Evolutionary conservation across 2,888 invertebrate genomes (phyloP), one percentile per base, ranked within the genome.

Genomic region (Conistra vaccinii): DNA sequence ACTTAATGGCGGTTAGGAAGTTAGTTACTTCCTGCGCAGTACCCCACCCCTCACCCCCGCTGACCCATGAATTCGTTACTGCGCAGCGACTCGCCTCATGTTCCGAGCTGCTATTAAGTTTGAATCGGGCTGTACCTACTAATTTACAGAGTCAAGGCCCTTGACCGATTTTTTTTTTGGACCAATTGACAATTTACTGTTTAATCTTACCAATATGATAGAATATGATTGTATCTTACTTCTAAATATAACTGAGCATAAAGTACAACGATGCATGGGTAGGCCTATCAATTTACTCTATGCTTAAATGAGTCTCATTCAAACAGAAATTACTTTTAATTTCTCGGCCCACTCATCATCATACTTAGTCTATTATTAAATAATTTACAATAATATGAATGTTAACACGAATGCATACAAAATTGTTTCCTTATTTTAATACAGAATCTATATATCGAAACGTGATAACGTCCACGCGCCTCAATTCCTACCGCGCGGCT

Each of bases 161-260:
- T 60, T 72, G 76, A 83, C 83, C 83, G 78, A 86, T 81, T 78
- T 73, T 83, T 77, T 9, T 73, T 78, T 80, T 78, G 79, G 81
- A 80, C 76, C 78, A 76, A 85, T 76, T 81, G 83, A 83, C 80
- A 72, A 67, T 79, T 80, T 73, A 73, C 35, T 73, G 53, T 78
- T 76, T 73, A 76, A 76, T 65, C 76, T 85, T 84, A 85, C 80
- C 83, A 80, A 81, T 83, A 87, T 75, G 76, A 81, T 83, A 82
- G 73, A 84, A 80, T 81, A 86, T 85, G n/a, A n/a, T n/a, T n/a
- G 88, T 86, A 79, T 87, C 90, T 92, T 92, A 93, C 90, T 87
- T 93, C 94, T 95, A 95, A 93, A 94, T 93, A 95, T 91, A 95
- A 95, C 95, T 95, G 96, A 96, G 96, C 95, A 94, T 93, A 93